phyloP scores from a whole-genome alignment of 2,797 vertebrate genomes.

The Rhodeus uyekii region DNA sequence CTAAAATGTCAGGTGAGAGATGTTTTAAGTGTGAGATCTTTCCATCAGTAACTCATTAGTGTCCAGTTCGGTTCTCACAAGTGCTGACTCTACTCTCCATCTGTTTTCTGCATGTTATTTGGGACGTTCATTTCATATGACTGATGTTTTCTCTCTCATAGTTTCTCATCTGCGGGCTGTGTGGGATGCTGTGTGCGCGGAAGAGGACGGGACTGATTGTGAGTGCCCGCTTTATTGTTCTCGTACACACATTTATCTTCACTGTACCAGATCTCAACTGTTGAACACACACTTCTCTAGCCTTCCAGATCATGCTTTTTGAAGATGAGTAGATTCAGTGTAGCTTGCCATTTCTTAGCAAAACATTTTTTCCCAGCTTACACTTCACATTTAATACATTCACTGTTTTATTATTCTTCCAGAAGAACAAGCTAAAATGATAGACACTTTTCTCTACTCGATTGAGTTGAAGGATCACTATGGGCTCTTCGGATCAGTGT shows the following conservation, averaged over 20 bases:
- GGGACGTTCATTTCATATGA: not conserved
- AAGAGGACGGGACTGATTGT: conserved; percentile 96
- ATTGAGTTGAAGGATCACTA: not conserved
- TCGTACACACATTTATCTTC: not conserved
- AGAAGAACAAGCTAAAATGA: not conserved
- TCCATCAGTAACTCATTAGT: not conserved
- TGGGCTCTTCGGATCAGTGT: not conserved
- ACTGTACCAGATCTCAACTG: not conserved
- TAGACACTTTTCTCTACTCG: not conserved
- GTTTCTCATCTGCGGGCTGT: conserved; percentile 96
- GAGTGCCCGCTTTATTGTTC: conserved; percentile 72
- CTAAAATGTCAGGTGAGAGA: not conserved
- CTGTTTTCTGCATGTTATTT: not conserved
- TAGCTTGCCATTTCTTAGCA: not conserved
- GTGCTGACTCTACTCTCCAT: not conserved
- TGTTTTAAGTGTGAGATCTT: not conserved
- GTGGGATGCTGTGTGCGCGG: conserved; percentile 93
- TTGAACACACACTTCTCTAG: not conserved
- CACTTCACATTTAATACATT: not conserved
- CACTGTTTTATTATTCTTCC: not conserved
- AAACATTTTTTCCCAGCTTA: not conserved
- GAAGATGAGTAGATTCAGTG: not conserved
- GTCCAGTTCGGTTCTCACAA: not conserved
- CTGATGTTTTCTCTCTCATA: conserved; percentile 62
- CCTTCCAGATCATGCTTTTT: not conserved